phyloP scores from a whole-genome alignment of 30 jellyfish, hydroid and myxozoan species.

The Pelagia noctiluca region DNA sequence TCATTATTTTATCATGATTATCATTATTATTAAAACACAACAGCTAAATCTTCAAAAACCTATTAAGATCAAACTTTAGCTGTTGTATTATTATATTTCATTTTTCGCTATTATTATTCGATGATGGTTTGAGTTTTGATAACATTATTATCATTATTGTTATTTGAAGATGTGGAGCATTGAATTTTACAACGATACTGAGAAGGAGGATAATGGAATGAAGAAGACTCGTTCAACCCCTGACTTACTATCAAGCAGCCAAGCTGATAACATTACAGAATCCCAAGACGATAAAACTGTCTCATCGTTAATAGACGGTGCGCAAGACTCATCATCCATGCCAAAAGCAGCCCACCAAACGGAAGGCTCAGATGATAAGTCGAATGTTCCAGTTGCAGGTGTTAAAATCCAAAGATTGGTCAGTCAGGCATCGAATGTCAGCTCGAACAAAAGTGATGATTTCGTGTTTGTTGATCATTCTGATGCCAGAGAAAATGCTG shows the following conservation, averaged over 20 bases:
- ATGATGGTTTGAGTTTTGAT: not conserved
- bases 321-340: not conserved
- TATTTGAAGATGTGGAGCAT: conserved; percentile 91
- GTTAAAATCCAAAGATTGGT: conserved; percentile 6
- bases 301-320: not conserved
- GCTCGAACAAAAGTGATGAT: conserved; percentile 16
- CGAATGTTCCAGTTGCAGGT: not conserved
- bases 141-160: not conserved
- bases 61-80: too few species aligned
- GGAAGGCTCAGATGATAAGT: not conserved
- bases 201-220: conserved; percentile 7
- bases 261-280: not conserved
- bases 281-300: conserved; percentile 4
- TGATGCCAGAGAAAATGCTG: conserved; percentile 27
- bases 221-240: not conserved
- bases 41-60: too few species aligned
- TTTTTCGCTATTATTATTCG: not conserved
- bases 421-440: conserved; percentile 27
- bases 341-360: not conserved
- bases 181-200: conserved; percentile 76
- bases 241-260: not conserved
- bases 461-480: conserved; percentile 44
- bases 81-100: not conserved
- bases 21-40: too few species aligned
- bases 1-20: too few species aligned